A percentile compares a stretch with the other conserved stretches of the same genome.
phyloP scores from a whole-genome alignment of 2,888 invertebrate genomes.

The Rhingia campestris region DNA sequence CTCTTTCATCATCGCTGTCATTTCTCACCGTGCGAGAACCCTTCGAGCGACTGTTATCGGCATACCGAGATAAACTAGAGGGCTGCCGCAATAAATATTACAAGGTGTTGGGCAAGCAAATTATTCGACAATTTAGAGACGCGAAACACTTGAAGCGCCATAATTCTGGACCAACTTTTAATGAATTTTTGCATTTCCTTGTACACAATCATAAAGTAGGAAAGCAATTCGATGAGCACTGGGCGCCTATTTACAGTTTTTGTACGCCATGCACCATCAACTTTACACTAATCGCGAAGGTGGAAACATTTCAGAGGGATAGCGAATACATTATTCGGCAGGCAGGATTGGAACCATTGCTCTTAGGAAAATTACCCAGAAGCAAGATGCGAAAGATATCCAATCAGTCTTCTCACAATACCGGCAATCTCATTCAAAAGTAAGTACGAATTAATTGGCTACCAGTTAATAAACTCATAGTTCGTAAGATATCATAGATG shows the following conservation, averaged over 20 bases:
- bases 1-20: conserved; percentile 86
- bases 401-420: conserved; percentile 80
- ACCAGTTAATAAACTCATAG: conserved; percentile 49
- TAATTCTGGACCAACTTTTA: conserved; percentile 85
- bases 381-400: conserved; percentile 84
- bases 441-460: conserved; percentile 80
- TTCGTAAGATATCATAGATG: no score
- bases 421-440: conserved; percentile 84
- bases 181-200: conserved; percentile 88
- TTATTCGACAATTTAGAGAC: conserved; percentile 86
- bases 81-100: conserved; percentile 88
- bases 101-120: conserved; percentile 86
- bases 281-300: conserved; percentile 86
- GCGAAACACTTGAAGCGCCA: conserved; percentile 77
- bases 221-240: conserved; percentile 86
- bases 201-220: conserved; percentile 85
- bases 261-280: conserved; percentile 87
- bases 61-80: conserved; percentile 89
- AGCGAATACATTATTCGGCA: conserved; percentile 85
- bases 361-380: conserved; percentile 83
- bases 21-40: conserved; percentile 89
- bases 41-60: conserved; percentile 88
- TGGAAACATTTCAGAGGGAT: conserved; percentile 86
- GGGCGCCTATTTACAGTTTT: conserved; percentile 86
- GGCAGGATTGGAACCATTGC: conserved; percentile 84